Conservation (phyloP, 2,797 vertebrate genomes). For the Odontamblyopus rebecca region DNA sequence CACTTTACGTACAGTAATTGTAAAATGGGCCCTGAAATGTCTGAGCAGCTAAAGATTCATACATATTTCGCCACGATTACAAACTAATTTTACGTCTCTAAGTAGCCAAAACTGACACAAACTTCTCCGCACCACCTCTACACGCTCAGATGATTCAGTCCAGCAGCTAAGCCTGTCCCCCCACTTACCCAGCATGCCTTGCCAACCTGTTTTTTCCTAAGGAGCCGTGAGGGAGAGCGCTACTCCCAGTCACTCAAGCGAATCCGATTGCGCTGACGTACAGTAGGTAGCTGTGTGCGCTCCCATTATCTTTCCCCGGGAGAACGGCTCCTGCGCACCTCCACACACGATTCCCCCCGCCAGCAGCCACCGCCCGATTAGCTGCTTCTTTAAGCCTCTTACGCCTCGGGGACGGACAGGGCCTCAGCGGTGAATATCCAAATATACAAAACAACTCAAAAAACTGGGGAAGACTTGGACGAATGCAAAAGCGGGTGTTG, state of each 20-base stretch:
- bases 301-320: conserved; percentile 53
- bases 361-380: conserved; percentile 47
- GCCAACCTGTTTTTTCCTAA: conserved; percentile 20
- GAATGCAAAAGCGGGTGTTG: conserved; percentile 42
- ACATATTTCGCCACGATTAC: too few species aligned
- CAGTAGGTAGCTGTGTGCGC: conserved; percentile 45
- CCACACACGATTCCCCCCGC: conserved; percentile 37
- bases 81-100: neutral
- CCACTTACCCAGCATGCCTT: conserved; percentile 15
- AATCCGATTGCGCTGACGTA: conserved; percentile 61
- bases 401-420: conserved; percentile 33
- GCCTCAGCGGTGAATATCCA: conserved; percentile 22
- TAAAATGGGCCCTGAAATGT: too few species aligned
- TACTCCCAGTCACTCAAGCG: conserved; percentile 48
- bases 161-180: conserved; percentile 9
- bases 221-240: neutral
- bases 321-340: conserved; percentile 53
- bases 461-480: conserved; percentile 1
- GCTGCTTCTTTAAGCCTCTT: conserved; percentile 57
- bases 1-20: too few species aligned
- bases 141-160: neutral
- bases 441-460: neutral
- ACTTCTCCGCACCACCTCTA: neutral
- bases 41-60: too few species aligned
- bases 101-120: neutral